Base-by-base conservation (phyloP, 2,113 vertebrate genomes). In the Siphamia tubifer region DNA sequence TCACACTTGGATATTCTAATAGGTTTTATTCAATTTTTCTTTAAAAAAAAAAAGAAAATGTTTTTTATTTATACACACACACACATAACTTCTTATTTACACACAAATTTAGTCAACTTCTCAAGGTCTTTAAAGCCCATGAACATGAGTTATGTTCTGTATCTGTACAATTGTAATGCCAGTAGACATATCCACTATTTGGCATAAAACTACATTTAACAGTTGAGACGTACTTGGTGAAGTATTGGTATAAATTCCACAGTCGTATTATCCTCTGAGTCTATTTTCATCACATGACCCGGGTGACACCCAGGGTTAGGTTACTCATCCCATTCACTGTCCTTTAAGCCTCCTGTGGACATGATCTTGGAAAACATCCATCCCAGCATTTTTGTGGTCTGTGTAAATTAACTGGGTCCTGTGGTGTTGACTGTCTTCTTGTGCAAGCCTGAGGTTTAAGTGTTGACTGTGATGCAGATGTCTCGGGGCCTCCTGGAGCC, bases 401-500 rank as follows among this genome's bases (percentile, higher is more conserved):
- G 51, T 56, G 23, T 68, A 63, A 67, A 62, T 73, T 2, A 60
- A 38, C 56, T 62, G 42, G 25, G 64, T 58, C 66, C 39, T 53
- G 55, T 51, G 35, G 36, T 53, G 53, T 58, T 72, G n/a, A n/a
- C n/a, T n/a, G 74, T 44, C 76, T 72, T 78, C 42, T 82, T 74
- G 40, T 72, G 71, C 58, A 68, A 82, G 73, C 44, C 34, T 78
- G 82, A 84, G 75, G 81, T 85, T 57, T 60, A 1, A 30, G 28
- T n/a, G 10, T 23, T 55, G 0, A 8, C 4, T 0, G 17, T 78
- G 67, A 61, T 76, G 82, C 49, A 58, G 72, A 87, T 85, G 83
- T 83, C 68, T 85, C 66, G 53, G 57, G 81, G 85, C 80, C 79
- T 45, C 71, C 20, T 19, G 15, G 77, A 61, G 67, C 78, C 87